Conservation (phyloP, 2,113 vertebrate species). For the Brachypteracias leptosomus region DNA sequence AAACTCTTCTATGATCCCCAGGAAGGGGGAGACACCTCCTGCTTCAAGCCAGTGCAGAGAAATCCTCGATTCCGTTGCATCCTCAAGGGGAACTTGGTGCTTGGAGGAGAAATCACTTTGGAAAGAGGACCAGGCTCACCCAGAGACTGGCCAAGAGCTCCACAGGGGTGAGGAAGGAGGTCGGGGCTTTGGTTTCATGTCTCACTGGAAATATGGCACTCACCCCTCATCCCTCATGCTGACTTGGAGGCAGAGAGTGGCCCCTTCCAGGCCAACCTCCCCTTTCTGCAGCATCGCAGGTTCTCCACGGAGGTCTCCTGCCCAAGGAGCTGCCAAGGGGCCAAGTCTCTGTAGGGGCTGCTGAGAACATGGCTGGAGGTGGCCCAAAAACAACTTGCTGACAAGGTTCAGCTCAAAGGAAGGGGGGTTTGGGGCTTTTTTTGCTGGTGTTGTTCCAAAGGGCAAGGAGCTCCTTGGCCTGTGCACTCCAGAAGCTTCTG, state of each 20-base stretch:
- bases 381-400: not conserved
- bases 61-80: not conserved
- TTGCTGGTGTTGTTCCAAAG: not conserved
- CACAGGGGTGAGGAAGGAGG: not conserved
- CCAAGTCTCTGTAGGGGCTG: not conserved
- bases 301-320: not conserved
- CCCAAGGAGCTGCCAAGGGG: not conserved
- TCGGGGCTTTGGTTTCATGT: not conserved
- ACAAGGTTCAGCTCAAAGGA: not conserved
- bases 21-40: not conserved
- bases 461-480: not conserved
- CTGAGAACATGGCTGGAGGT: conserved; percentile 3
- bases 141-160: not conserved
- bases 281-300: not conserved
- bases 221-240: not conserved
- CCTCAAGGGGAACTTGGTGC: not conserved
- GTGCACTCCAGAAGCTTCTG: not conserved
- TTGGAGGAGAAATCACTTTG: not conserved
- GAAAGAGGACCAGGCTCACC: not conserved
- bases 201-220: not conserved
- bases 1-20: not conserved
- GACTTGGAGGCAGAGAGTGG: not conserved
- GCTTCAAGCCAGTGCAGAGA: not conserved
- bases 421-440: not conserved
- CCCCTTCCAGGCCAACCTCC: not conserved